Base-by-base conservation (phyloP, 2,113 vertebrate species). In the Melospiza melodia region DNA sequence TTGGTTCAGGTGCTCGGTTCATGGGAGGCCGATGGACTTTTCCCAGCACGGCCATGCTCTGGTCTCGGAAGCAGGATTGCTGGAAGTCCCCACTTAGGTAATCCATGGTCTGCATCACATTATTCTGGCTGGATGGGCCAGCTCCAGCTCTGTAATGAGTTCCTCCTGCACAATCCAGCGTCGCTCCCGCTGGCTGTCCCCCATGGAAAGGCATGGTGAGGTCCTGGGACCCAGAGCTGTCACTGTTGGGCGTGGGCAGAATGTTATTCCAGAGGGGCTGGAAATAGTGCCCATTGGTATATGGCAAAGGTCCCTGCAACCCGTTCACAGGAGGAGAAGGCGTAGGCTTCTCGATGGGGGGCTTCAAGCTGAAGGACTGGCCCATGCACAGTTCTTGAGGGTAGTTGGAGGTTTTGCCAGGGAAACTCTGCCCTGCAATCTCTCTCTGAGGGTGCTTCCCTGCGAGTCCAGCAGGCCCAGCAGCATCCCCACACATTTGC, bases 141-240 rank as follows among this genome's bases (percentile, higher is more conserved):
- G 98, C 97, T 96, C 98, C 98, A 69, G 98, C 98, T 98, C 99
- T 98, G 97, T 98, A 99, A 98, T 99, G 99, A 95, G 98, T 97
- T 95, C 98, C 99, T 21, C 98, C 98, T 5, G 98, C 98, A 84
- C 99, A 99, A 98, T 99, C 99, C 71, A 99, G 98, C 13, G 98
- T 97, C 59, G 98, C 97, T 84, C 98, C 99, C 5, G 98, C 96
- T 54, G 98, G 97, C 96, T 98, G 98, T 49, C 98, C 98, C 66
- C 98, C 98, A 3, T 99, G 99, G 98, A 99, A 99, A 79, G 99
- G 98, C 98, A 99, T 98, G 91, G 98, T 92, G 94, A 99, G 97
- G 98, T 99, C 99, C 98, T 99, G 99, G 97, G 99, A 99, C 95
- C 99, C 99, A 22, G 99, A 99, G 98, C 99, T 99, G 98, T 99